Base-by-base conservation (phyloP, 2,888 invertebrate genomes). In the Sthenelais limicola region DNA sequence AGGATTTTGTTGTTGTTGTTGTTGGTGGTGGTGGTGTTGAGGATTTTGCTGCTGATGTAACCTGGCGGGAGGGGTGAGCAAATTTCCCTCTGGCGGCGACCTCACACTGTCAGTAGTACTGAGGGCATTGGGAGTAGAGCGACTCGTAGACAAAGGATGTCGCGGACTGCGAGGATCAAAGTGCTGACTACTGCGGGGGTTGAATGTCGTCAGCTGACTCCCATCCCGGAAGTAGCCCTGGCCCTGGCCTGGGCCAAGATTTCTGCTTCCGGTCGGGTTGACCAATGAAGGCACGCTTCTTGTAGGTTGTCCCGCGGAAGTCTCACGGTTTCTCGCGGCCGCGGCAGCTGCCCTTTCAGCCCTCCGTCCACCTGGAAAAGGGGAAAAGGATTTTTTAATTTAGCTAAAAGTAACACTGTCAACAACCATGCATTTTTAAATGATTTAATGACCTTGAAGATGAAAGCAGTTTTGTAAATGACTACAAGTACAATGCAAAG, bases 141-240 rank as follows among this genome's bases (percentile, higher is more conserved):
- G n/a, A n/a, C n/a, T n/a, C n/a, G n/a, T n/a, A n/a, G n/a, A n/a
- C n/a, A n/a, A n/a, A 12, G 38, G 1, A 24, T 38, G 35, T 18
- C 62, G 62, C 7, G 38, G 38, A 24, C 62, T 62, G 21, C 62
- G 62, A 21, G 62, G 62, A 26, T 62, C 62, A 9, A 28, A 32
- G 38, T 62, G 62, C 15, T 38, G 26, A 18, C 62, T 62, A 24
- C 62, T 62, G 38, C 62, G 62, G 7, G 62, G 62, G 62, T 62
- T 62, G 62, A 62, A 62, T 12, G 62, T 62, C 24, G 62, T 62
- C 62, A 62, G 35, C 38, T 62, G 62, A 62, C 62, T 35, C 5
- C 62, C 62, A 12, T 62, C 62, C 38, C 62, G 1, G 62, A 62
- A 62, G 62, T 62, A 62, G n/a, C 51, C 51, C 9, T 24, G 21